phyloP scores from a whole-genome alignment of 2,797 vertebrate genomes.

The Nannoperca obscura region DNA sequence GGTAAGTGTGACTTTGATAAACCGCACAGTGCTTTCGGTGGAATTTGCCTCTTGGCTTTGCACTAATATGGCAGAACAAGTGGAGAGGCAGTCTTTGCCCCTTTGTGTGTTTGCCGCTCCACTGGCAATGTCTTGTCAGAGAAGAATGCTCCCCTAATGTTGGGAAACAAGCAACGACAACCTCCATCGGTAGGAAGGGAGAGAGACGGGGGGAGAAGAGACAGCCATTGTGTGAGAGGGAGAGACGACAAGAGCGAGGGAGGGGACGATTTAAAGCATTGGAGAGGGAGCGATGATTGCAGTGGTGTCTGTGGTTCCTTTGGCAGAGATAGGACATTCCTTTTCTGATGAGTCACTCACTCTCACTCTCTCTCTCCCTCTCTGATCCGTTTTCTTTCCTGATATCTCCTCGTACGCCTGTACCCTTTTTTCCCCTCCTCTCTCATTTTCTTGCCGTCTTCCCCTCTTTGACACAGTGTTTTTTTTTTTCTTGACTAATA shows the following conservation, averaged over 20 bases:
- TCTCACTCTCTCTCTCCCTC: conserved; percentile 32
- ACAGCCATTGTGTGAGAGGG: conserved; percentile 39
- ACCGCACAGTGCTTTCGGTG: conserved; percentile 15
- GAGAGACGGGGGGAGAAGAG: conserved; percentile 47
- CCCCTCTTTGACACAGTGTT: neutral
- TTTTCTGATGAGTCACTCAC: conserved; percentile 79
- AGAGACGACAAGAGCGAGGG: conserved; percentile 33
- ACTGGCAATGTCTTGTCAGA: conserved; percentile 36
- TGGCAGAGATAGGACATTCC: conserved; percentile 79
- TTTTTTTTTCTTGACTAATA: neutral
- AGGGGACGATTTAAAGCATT: conserved; percentile 59
- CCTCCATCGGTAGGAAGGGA: conserved; percentile 12
- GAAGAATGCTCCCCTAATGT: conserved; percentile 40
- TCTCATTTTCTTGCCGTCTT: conserved; percentile 29
- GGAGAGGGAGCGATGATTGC: conserved; percentile 57
- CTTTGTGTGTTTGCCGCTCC: conserved; percentile 37
- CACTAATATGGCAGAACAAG: conserved; percentile 40
- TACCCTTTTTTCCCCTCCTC: conserved; percentile 1
- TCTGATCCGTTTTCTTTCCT: conserved; percentile 58
- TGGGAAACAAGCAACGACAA: conserved; percentile 28
- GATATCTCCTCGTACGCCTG: conserved; percentile 44
- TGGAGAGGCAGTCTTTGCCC: conserved; percentile 23
- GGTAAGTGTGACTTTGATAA: conserved; percentile 42
- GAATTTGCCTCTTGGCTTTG: conserved; percentile 56
- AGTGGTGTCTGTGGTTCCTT: conserved; percentile 74